These are phyloP conservation scores for Engraulis encrasicolus DNA, from an alignment of 2,113 vertebrate species.

Conservation along the genomic window DNA sequence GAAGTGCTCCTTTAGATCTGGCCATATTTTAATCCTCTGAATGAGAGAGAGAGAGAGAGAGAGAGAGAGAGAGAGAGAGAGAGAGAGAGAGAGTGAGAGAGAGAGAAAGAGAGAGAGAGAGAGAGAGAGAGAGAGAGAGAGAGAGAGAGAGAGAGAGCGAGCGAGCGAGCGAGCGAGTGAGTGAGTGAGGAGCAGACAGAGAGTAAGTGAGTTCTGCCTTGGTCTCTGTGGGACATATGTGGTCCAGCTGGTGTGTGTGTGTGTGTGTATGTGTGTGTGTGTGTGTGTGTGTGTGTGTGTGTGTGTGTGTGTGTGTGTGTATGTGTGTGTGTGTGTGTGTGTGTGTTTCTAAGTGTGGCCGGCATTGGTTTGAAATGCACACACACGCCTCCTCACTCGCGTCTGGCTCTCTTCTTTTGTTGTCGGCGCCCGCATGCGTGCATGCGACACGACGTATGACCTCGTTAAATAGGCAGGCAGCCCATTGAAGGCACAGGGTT, in stretches of 20 bases:
- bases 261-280: constrained; percentile 36
- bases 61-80: not conserved
- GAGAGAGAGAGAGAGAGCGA: too few species aligned
- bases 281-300: constrained; percentile 37
- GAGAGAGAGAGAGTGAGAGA: not conserved
- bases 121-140: not conserved
- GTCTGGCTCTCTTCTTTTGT: not conserved
- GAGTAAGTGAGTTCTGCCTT: constrained; percentile 20
- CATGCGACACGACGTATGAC: constrained; percentile 22
- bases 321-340: constrained; percentile 37
- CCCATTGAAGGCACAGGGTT: constrained; percentile 24
- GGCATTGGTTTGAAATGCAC: constrained; percentile 7
- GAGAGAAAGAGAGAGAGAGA: too few species aligned
- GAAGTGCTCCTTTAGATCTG: not conserved
- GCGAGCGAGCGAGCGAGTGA: too few species aligned
- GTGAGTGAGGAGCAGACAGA: too few species aligned
- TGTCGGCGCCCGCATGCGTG: constrained; percentile 17
- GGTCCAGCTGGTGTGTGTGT: constrained; percentile 63
- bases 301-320: constrained; percentile 36
- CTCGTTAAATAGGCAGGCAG: constrained; percentile 31
- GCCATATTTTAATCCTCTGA: not conserved
- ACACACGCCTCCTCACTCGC: not conserved
- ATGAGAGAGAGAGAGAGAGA: not conserved
- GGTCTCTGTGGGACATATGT: constrained; percentile 65
- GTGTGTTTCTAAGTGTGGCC: too few species aligned